Evolutionary conservation across 2,888 invertebrate species (phyloP).

Genomic region (Acanthacorydalis orientalis): DNA sequence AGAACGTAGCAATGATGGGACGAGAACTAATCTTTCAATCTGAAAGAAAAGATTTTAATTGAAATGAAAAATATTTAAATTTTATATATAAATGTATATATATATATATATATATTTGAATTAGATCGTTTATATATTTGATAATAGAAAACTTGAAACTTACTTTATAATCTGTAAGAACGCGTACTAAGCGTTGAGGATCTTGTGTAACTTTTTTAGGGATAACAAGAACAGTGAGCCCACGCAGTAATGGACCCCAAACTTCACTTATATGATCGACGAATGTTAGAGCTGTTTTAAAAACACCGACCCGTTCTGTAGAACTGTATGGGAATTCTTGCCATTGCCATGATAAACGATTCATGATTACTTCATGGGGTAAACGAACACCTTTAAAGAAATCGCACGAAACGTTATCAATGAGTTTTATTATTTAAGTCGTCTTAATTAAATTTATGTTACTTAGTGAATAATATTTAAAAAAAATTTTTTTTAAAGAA

Average conservation of each 20-base stretch:
- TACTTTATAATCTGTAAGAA: conserved; percentile 55
- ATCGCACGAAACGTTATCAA: too few species aligned
- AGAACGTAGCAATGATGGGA: conserved; percentile 67
- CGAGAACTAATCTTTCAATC: conserved; percentile 66
- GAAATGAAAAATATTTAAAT: neutral
- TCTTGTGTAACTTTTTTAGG: conserved; percentile 58
- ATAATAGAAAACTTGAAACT: conserved; percentile 5
- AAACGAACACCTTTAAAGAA: conserved; percentile 71
- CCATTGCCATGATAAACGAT: conserved; percentile 82
- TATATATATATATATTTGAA: too few species aligned
- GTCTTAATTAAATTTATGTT: too few species aligned
- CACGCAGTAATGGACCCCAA: conserved; percentile 68
- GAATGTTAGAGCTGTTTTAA: conserved; percentile 83
- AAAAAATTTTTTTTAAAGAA: too few species aligned
- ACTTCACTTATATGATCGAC: conserved; percentile 81
- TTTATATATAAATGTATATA: neutral
- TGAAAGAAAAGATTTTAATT: conserved; percentile 20
- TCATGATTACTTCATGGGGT: conserved; percentile 57
- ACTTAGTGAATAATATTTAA: too few species aligned
- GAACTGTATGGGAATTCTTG: conserved; percentile 54
- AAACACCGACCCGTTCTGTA: conserved; percentile 55
- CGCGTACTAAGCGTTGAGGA: conserved; percentile 52
- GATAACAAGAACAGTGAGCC: conserved; percentile 52
- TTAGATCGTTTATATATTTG: neutral
- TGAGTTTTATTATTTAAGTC: too few species aligned